phyloP scores from a whole-genome alignment of 2,797 vertebrate genomes.

The Pantherophis vulpinus region DNA sequence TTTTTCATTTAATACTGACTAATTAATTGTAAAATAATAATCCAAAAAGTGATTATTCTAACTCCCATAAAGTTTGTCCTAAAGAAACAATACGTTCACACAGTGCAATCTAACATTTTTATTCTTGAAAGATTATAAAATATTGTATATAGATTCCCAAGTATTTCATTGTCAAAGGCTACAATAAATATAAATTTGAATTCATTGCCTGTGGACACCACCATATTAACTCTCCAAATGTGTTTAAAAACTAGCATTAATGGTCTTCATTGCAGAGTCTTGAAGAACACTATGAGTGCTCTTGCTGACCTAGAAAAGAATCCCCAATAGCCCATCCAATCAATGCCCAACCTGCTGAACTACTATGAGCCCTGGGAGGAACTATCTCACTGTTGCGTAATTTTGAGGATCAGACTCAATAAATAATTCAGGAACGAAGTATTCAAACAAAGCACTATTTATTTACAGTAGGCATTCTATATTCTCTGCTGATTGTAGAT shows the following conservation, averaged over 20 bases:
- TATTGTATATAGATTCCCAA: not conserved
- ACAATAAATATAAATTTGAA: not conserved
- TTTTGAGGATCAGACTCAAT: no score
- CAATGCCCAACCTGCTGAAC: not conserved
- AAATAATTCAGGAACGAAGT: no score
- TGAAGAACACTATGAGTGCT: not conserved
- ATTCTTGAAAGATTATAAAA: not conserved
- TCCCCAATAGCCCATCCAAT: not conserved
- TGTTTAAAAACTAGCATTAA: not conserved
- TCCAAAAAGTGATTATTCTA: not conserved
- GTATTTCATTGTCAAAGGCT: not conserved
- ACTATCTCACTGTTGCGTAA: not conserved
- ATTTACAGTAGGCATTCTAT: no score
- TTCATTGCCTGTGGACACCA: not conserved
- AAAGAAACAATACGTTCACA: not conserved
- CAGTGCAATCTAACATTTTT: not conserved
- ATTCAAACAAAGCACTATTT: no score
- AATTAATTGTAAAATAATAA: slow-evolving; percentile 13
- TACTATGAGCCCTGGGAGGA: not conserved
- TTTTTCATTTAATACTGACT: not conserved
- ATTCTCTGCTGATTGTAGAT: no score
- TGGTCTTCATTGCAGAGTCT: not conserved
- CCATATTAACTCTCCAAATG: not conserved
- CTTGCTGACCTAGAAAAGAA: not conserved
- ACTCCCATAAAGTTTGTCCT: not conserved